A percentile compares a stretch with the other conserved stretches of the same genome.
Evolutionary conservation across 2,113 vertebrate genomes (phyloP).

Genomic region (Urocolius indicus): DNA sequence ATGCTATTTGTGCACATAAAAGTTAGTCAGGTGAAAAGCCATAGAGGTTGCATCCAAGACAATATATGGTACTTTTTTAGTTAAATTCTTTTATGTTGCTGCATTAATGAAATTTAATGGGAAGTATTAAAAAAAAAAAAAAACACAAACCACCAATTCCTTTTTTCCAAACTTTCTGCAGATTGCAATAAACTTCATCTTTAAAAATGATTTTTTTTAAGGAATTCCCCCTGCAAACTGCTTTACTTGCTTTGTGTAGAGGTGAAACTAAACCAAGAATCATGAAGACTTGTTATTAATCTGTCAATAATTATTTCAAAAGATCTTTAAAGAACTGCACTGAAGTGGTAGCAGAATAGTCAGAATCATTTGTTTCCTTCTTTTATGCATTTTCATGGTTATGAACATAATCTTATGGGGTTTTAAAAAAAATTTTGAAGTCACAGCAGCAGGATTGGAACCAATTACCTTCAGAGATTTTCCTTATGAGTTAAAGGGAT

Average conservation of each 20-base stretch:
- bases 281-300: neutral
- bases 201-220: neutral
- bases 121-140: neutral
- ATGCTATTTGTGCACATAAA: neutral
- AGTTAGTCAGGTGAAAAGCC: neutral
- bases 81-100: neutral
- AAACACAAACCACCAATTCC: accelerated
- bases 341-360: neutral
- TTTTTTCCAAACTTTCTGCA: neutral
- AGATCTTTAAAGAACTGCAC: neutral
- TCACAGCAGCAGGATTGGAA: neutral
- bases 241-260: neutral
- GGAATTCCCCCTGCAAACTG: neutral
- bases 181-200: neutral
- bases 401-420: accelerated
- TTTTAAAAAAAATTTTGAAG: neutral
- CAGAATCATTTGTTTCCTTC: neutral
- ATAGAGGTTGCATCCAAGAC: neutral
- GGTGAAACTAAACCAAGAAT: neutral
- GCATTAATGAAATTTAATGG: neutral
- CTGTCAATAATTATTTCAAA: neutral
- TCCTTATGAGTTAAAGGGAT: neutral
- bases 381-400: neutral
- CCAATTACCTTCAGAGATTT: neutral
- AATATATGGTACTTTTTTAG: neutral